Conservation (phyloP, 2,888 invertebrate genomes). For the Griposia aprilina region DNA sequence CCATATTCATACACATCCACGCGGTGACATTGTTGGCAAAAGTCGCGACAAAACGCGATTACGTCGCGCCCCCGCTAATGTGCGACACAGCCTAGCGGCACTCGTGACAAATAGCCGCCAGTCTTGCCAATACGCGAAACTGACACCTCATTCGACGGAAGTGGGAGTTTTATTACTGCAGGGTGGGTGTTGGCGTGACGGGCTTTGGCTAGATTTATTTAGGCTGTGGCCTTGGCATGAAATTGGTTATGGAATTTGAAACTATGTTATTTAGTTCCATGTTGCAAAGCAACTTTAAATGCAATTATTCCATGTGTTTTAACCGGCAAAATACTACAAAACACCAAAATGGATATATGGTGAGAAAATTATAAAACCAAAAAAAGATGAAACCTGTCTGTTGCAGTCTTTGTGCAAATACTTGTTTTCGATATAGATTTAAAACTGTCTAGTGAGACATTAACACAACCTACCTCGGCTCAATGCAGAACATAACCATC, state of each 20-base stretch:
- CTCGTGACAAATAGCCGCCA: constrained; percentile 39
- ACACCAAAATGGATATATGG: too few relatives aligned
- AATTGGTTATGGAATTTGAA: background rate
- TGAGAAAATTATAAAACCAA: too few relatives aligned
- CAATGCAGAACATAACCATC: too few relatives aligned
- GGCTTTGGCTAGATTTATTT: constrained; percentile 23
- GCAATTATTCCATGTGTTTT: too few relatives aligned
- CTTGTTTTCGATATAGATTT: too few relatives aligned
- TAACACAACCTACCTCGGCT: too few relatives aligned
- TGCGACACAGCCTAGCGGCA: constrained; percentile 31
- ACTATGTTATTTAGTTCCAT: background rate
- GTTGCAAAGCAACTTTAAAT: constrained; percentile 3
- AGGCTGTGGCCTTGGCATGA: constrained; percentile 6
- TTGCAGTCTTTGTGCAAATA: too few relatives aligned
- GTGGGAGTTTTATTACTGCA: constrained; percentile 46
- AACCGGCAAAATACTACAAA: too few relatives aligned
- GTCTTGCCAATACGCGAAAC: constrained; percentile 43
- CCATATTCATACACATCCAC: constrained; percentile 50
- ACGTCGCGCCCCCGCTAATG: constrained; percentile 60
- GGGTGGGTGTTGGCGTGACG: constrained; percentile 33
- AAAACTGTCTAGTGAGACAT: too few relatives aligned
- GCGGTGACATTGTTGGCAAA: constrained; percentile 46
- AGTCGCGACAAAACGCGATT: constrained; percentile 54
- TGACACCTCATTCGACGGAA: constrained; percentile 25
- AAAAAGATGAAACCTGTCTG: too few relatives aligned